phyloP scores from a whole-genome alignment of 2,888 invertebrate species.

The Griposia aprilina region DNA sequence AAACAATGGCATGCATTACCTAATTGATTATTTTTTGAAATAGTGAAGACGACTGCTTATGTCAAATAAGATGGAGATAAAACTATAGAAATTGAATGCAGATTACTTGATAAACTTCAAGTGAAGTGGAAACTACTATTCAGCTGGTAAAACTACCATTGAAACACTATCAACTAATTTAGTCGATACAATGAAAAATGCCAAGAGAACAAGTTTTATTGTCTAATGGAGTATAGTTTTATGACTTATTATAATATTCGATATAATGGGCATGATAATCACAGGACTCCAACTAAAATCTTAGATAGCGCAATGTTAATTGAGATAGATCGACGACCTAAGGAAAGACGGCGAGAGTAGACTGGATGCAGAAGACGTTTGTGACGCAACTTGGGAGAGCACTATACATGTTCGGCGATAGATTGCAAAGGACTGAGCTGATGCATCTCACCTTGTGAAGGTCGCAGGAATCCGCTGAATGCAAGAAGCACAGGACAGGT shows the following conservation, averaged over 20 bases:
- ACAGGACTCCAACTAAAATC: background rate
- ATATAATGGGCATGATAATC: background rate
- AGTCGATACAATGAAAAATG: background rate
- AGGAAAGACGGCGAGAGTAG: background rate
- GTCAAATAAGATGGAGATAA: background rate
- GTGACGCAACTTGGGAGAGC: background rate
- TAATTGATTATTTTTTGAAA: background rate
- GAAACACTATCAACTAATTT: background rate
- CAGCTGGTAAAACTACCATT: no score
- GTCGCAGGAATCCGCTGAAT: no score
- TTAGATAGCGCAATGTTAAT: background rate
- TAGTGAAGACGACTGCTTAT: background rate
- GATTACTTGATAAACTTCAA: background rate
- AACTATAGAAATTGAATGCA: background rate
- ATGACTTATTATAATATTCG: background rate
- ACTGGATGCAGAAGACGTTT: background rate
- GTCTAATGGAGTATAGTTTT: background rate
- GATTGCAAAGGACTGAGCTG: background rate
- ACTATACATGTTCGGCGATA: background rate
- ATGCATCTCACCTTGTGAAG: background rate
- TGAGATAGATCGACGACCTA: background rate
- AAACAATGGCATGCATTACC: no score
- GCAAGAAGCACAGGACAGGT: no score
- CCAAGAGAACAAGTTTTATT: background rate
- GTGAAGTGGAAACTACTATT: background rate